These are phyloP conservation scores for Sphaerodactylus townsendi DNA, from an alignment of 2,113 vertebrate species.

Conservation along the genomic window DNA sequence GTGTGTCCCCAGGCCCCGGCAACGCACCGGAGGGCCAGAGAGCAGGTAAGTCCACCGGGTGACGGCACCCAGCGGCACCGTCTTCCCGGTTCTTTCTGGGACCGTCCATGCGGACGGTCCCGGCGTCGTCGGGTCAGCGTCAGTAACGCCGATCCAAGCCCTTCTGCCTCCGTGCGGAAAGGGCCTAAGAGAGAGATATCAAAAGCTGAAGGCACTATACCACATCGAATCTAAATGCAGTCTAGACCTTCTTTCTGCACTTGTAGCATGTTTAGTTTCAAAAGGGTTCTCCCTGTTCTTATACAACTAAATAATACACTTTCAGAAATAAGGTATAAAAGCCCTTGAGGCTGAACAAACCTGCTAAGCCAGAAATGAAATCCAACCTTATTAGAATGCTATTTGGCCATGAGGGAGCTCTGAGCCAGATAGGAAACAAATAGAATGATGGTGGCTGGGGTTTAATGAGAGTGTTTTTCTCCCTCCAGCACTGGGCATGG, in stretches of 20 bases:
- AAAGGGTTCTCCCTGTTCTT: not conserved
- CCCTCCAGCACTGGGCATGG: not conserved
- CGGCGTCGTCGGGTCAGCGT: no score
- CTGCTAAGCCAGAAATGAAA: constrained; percentile 7
- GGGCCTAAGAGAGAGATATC: no score
- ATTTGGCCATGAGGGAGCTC: not conserved
- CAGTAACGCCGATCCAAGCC: no score
- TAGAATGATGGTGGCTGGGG: not conserved
- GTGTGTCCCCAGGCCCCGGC: no score
- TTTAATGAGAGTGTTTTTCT: not conserved
- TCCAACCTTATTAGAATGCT: not conserved
- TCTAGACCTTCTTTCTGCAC: not conserved
- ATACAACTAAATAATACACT: not conserved
- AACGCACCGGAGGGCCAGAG: no score
- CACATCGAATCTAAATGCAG: not conserved
- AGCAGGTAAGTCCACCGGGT: no score
- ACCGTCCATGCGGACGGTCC: no score
- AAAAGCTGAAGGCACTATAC: no score
- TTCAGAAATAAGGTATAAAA: not conserved
- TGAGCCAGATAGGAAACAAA: not conserved
- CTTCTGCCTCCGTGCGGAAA: no score
- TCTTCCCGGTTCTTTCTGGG: no score
- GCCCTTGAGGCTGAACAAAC: not conserved
- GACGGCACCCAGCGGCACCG: no score
- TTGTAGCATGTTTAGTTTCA: not conserved